Conservation (phyloP, 1,140 invertebrate species). For the Nylanderia fulva region DNA sequence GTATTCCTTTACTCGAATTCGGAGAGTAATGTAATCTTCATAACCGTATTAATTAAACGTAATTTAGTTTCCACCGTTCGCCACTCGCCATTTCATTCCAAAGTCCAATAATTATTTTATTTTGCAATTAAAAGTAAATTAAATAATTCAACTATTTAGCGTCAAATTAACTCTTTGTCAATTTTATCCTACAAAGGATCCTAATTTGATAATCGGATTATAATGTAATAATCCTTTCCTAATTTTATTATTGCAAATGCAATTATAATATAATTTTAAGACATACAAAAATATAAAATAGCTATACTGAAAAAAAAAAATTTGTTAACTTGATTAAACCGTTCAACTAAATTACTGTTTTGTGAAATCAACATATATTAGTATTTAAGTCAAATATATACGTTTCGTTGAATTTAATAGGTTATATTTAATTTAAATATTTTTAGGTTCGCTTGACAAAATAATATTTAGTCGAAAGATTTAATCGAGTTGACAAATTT, state of each 20-base stretch:
- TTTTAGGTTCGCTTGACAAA: too few relatives aligned
- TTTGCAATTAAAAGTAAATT: not conserved
- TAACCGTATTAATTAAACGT: constrained; percentile 17
- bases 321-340: too few relatives aligned
- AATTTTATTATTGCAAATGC: not conserved
- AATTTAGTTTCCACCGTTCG: constrained; percentile 19
- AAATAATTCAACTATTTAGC: not conserved
- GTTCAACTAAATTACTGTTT: too few relatives aligned
- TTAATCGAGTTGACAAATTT: too few relatives aligned
- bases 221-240: not conserved
- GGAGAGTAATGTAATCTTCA: not conserved
- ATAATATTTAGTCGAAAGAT: too few relatives aligned
- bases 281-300: not conserved
- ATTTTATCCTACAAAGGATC: not conserved
- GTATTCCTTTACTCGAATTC: not conserved
- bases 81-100: constrained; percentile 4
- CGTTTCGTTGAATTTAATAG: too few relatives aligned
- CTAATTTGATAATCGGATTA: not conserved
- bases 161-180: not conserved
- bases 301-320: too few relatives aligned
- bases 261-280: not conserved
- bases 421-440: too few relatives aligned
- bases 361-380: too few relatives aligned
- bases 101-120: constrained; percentile 4
- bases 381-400: too few relatives aligned